These are phyloP conservation scores for Hylaeus volcanicus DNA, from an alignment of 1,140 invertebrate genomes.

Conservation along the genomic window DNA sequence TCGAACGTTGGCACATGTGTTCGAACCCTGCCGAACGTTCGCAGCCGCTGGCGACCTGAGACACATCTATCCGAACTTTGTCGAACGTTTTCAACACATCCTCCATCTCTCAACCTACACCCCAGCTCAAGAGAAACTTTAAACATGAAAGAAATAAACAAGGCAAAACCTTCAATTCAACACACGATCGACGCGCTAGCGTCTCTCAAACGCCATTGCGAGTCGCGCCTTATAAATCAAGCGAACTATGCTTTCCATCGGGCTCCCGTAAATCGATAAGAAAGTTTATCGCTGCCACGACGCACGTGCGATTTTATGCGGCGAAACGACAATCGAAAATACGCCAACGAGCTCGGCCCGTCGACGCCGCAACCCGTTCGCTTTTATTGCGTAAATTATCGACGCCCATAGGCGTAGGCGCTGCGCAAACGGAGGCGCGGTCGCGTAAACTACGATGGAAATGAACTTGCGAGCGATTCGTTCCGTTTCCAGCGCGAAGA, in stretches of 20 bases:
- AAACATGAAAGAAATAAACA: too few relatives aligned
- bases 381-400: constrained; percentile 44
- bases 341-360: background rate
- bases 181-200: too few relatives aligned
- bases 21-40: too few relatives aligned
- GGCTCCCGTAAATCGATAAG: constrained; percentile 35
- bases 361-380: constrained; percentile 7
- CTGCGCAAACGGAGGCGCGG: constrained; percentile 16
- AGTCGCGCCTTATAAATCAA: background rate
- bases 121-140: too few relatives aligned
- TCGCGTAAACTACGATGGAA: background rate
- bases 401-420: background rate
- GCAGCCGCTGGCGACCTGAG: too few relatives aligned
- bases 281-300: constrained; percentile 8
- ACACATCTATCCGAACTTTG: too few relatives aligned
- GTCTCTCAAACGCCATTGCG: too few relatives aligned
- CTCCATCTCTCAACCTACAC: too few relatives aligned
- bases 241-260: constrained; percentile 5
- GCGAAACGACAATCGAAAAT: constrained; percentile 33
- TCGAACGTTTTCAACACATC: too few relatives aligned
- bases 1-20: too few relatives aligned
- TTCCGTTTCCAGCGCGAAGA: too few relatives aligned
- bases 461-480: constrained; percentile 3
- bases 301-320: constrained; percentile 11
- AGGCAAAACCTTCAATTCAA: too few relatives aligned